Conservation (phyloP, 2,113 vertebrate genomes). For the Pandion haliaetus region DNA sequence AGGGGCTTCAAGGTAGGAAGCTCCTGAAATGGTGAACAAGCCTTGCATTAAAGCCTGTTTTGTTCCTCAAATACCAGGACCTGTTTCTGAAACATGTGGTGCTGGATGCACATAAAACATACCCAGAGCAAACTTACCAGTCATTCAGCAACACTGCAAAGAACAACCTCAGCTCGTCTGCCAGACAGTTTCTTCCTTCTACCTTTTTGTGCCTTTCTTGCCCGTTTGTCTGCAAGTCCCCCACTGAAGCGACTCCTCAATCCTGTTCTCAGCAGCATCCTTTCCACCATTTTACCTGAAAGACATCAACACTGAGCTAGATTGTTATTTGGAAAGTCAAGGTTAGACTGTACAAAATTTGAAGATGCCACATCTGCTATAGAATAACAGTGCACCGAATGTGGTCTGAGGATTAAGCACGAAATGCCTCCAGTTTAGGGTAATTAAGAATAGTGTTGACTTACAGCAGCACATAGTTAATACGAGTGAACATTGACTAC, state of each 20-base stretch:
- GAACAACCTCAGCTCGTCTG: neutral
- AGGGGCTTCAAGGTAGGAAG: neutral
- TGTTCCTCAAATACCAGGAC: neutral
- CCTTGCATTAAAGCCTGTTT: neutral
- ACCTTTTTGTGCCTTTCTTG: neutral
- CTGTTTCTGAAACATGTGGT: neutral
- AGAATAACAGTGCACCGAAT: neutral
- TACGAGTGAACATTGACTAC: neutral
- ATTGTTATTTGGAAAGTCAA: neutral
- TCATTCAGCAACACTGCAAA: neutral
- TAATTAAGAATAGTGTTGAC: neutral
- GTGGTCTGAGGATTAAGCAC: neutral
- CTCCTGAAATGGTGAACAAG: neutral
- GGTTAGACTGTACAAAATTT: neutral
- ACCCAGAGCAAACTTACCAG: neutral
- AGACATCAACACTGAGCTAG: fast-evolving
- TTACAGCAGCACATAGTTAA: neutral
- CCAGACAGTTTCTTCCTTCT: neutral
- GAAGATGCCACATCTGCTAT: neutral
- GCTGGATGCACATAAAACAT: neutral
- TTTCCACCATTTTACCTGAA: neutral
- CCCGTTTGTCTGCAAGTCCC: neutral
- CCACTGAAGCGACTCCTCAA: fast-evolving
- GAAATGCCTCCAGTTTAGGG: neutral
- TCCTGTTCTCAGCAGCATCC: neutral